Percentiles rank a stretch among this genome's conserved stretches.
phyloP scores from a whole-genome alignment of 2,888 invertebrate species.

The Augiades crinisus region DNA sequence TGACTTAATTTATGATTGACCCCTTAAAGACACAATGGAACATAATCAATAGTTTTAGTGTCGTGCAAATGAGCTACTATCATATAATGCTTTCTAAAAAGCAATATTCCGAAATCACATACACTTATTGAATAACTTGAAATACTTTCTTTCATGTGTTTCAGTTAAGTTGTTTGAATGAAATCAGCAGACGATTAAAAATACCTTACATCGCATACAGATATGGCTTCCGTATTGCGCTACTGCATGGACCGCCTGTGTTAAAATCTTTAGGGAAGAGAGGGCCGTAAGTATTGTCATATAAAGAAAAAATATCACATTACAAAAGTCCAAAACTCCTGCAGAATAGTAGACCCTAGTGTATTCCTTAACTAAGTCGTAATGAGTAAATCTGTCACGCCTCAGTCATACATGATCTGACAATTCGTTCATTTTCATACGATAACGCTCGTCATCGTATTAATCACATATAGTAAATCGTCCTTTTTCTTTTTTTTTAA shows the following conservation, averaged over 20 bases:
- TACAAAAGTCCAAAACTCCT: background rate
- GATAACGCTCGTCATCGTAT: no score
- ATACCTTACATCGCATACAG: constrained; percentile 56
- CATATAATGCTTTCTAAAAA: no score
- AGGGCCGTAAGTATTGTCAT: constrained; percentile 39
- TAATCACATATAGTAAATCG: no score
- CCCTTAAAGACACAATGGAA: no score
- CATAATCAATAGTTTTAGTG: no score
- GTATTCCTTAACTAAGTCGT: background rate
- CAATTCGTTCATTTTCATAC: no score
- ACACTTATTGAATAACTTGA: background rate
- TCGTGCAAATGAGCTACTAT: no score
- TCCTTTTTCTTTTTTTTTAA: no score
- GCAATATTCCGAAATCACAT: no score
- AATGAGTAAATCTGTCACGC: no score
- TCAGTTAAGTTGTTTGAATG: constrained; percentile 51
- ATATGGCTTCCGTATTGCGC: constrained; percentile 57
- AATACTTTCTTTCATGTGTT: constrained; percentile 30
- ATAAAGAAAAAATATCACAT: background rate
- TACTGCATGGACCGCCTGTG: constrained; percentile 50
- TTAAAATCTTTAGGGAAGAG: constrained; percentile 39
- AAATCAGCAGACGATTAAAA: constrained; percentile 49
- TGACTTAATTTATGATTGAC: no score
- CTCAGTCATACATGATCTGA: no score
- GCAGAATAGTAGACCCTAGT: background rate